Evolutionary conservation across 23 tunicate genomes (phyloP).

Genomic region (Halocynthia roretzi): DNA sequence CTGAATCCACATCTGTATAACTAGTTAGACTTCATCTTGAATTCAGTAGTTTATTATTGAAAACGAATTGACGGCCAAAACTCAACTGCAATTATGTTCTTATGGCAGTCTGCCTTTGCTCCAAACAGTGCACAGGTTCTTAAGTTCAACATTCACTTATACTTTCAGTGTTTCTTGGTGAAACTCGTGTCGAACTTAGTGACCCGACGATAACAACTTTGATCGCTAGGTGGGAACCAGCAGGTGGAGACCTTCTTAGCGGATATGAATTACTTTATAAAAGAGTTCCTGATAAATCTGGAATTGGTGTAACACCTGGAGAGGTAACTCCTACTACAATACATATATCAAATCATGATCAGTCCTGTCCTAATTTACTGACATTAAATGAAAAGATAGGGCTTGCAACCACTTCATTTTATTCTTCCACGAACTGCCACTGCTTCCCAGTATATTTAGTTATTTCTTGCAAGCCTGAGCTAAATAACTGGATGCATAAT

Average conservation of each 20-base stretch:
- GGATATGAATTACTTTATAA: constrained; percentile 33
- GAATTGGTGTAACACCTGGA: constrained; percentile 9
- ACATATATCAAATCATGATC: no score
- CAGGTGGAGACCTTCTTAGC: constrained; percentile 64
- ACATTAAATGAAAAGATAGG: no score
- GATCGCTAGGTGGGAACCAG: constrained; percentile 48
- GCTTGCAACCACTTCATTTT: neutral
- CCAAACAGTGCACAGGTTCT: no score
- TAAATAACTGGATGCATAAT: neutral
- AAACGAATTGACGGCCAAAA: no score
- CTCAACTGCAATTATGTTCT: no score
- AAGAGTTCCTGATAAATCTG: neutral
- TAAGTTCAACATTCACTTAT: neutral
- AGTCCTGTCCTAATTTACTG: no score
- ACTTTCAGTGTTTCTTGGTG: constrained; percentile 62
- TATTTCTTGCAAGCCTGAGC: neutral
- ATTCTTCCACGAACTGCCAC: neutral
- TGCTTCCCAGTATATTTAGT: neutral
- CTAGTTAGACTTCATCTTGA: no score
- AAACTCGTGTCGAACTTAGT: constrained; percentile 21
- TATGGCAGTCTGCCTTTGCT: no score
- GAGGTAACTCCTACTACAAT: no score
- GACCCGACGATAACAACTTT: constrained; percentile 61
- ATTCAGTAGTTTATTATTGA: no score
- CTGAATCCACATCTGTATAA: no score